Base-by-base conservation (phyloP, 2,797 vertebrate species). In the Coracias cyanogaster region DNA sequence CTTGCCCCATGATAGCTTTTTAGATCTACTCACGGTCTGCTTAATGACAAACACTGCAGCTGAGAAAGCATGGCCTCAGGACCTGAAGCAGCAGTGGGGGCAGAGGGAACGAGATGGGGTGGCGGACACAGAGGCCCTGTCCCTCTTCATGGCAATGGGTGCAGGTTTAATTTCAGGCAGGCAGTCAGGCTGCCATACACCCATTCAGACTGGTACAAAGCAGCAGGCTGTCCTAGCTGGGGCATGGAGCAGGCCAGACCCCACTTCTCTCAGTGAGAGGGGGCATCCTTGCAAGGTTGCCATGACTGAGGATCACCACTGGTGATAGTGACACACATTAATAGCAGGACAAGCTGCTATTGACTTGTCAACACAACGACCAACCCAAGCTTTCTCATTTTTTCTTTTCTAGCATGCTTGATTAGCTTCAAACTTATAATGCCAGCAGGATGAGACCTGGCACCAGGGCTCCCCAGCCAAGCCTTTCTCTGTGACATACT, bases 401-500 rank as follows among this genome's bases (percentile, higher is more conserved):
- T 43, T 43, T 37, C 8, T 37, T 43, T 43, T 43, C 41, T 43
- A 43, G 45, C 15, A 9, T 0, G 0, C 4, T 43, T 1, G 3
- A 3, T 4, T 3, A 43, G 18, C n/a, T 3, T 1, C 20, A 31
- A 45, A 18, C 31, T 69, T 1, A 1, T 25, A 19, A 46, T 49
- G 18, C 22, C 43, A 22, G 4, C 0, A 0, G 31, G 12, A 17
- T 7, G 20, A 82, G 37, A 21, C 7, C 31, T 0, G 0, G 20
- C 0, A 0, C 16, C 15, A 12, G 7, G 11, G 4, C 4, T 61
- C 7, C 19, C 15, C 21, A 18, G 22, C 6, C 22, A 72, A 45
- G 20, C 29, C 41, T 33, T 66, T 29, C 24, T 51, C 46, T 3
- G 0, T 3, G 18, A 28, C 1, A 0, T 5, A n/a, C 22, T 14